A percentile compares a stretch with the other conserved stretches of the same genome.
phyloP scores from a whole-genome alignment of 35 echinoderm and acorn worm species.

The Hemicentrotus pulcherrimus region DNA sequence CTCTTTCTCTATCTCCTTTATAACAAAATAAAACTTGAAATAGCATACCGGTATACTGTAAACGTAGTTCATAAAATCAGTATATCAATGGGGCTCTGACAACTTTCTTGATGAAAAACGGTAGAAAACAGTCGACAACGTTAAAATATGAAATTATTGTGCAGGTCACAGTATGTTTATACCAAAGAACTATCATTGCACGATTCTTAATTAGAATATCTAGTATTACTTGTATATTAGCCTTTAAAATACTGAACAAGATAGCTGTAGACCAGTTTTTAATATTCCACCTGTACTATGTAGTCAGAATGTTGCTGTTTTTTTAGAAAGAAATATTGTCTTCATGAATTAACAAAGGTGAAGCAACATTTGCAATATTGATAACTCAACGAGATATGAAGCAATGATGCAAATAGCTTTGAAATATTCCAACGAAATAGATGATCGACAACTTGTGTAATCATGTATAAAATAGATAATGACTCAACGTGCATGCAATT shows the following conservation, averaged over 20 bases:
- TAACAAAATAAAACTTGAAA: not conserved
- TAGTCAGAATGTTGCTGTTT: not conserved
- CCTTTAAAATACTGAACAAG: not conserved
- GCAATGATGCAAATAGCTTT: not conserved
- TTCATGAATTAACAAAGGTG: not conserved
- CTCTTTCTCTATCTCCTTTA: no score
- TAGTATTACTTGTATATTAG: constrained; percentile 13
- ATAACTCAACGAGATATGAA: not conserved
- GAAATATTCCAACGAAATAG: not conserved
- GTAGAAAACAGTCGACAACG: not conserved
- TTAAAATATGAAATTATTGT: not conserved
- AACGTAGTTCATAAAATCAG: not conserved
- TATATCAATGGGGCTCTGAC: not conserved
- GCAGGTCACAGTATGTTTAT: not conserved
- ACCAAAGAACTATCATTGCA: constrained; percentile 2
- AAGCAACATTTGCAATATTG: not conserved
- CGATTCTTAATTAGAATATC: not conserved
- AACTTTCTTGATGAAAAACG: not conserved
- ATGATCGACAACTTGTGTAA: not conserved
- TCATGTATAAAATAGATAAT: not conserved
- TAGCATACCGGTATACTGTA: no score
- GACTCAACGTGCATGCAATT: not conserved
- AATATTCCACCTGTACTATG: not conserved
- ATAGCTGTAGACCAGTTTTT: not conserved
- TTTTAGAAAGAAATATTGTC: not conserved